Percentiles rank a stretch among this genome's conserved stretches.
Evolutionary conservation across 2,888 invertebrate species (phyloP).

Genomic region (Pharmacophagus antenor): DNA sequence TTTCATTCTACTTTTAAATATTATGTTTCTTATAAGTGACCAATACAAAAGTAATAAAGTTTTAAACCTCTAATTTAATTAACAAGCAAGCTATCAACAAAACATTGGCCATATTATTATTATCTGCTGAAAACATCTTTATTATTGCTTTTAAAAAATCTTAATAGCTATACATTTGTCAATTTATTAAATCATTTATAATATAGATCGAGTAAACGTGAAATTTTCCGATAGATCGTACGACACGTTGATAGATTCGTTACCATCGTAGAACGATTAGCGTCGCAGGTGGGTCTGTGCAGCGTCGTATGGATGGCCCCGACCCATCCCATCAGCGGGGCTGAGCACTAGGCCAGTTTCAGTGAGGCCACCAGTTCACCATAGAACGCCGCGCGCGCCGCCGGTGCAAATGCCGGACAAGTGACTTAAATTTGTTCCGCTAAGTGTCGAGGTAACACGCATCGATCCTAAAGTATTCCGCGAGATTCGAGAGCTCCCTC

Average conservation of each 20-base stretch:
- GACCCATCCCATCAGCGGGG: conserved; percentile 60
- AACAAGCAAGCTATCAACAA: no score
- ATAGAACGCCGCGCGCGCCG: conserved; percentile 66
- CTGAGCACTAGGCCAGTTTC: conserved; percentile 25
- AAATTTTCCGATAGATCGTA: conserved; percentile 38
- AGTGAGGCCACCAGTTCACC: conserved; percentile 54
- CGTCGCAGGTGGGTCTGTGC: conserved; percentile 51
- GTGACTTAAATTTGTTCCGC: neutral
- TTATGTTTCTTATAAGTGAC: no score
- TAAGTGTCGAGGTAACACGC: conserved; percentile 10
- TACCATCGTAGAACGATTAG: conserved; percentile 41
- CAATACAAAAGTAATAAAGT: no score
- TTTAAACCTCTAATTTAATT: no score
- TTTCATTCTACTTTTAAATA: no score
- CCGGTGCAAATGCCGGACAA: conserved; percentile 38
- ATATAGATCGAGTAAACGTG: neutral
- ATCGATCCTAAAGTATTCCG: conserved; percentile 30
- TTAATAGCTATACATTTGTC: no score
- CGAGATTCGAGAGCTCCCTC: neutral
- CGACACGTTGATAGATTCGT: conserved; percentile 30
- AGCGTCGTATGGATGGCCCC: conserved; percentile 60
- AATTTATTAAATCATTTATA: no score
- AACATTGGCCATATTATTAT: no score
- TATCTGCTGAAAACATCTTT: no score
- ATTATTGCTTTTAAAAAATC: no score